Conservation (phyloP, 2,888 invertebrate species). For the Drosophila stalkeri region DNA sequence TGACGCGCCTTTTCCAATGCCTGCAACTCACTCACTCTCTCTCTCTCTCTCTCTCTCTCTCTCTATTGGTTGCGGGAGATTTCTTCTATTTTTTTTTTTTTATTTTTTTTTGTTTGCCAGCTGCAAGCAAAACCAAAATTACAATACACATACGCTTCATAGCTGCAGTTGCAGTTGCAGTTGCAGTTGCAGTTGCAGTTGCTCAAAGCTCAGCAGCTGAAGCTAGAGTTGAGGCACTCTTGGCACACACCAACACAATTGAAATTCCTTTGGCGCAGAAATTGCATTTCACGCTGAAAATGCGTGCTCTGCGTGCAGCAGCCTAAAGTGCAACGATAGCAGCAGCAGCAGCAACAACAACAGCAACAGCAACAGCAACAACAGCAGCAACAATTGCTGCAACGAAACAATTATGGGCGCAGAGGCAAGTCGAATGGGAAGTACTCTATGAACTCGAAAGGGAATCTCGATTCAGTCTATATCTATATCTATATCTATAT, state of each 20-base stretch:
- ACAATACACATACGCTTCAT: slow-evolving; percentile 55
- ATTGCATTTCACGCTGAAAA: slow-evolving; percentile 84
- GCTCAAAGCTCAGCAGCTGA: slow-evolving; percentile 8
- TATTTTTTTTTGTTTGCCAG: slow-evolving; percentile 35
- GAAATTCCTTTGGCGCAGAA: slow-evolving; percentile 82
- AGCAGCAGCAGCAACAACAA: slow-evolving; percentile 22
- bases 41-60: background rate
- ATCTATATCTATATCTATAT: background rate
- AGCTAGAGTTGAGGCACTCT: slow-evolving; percentile 34
- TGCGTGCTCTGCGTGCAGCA: slow-evolving; percentile 84
- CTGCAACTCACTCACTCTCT: background rate
- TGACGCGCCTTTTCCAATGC: slow-evolving; percentile 33
- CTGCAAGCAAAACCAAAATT: slow-evolving; percentile 59
- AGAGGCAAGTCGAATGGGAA: slow-evolving; percentile 18
- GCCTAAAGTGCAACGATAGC: slow-evolving; percentile 60
- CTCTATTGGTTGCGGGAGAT: slow-evolving; percentile 65
- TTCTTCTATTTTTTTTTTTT: slow-evolving; percentile 24
- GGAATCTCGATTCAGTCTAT: background rate
- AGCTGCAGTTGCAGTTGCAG: slow-evolving; percentile 16
- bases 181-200: slow-evolving; percentile 24
- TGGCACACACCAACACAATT: slow-evolving; percentile 76
- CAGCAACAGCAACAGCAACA: slow-evolving; percentile 7
- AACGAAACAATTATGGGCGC: slow-evolving; percentile 21
- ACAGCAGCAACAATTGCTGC: slow-evolving; percentile 19
- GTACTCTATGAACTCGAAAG: slow-evolving; percentile 14